Evolutionary conservation across 2,113 vertebrate genomes (phyloP), one percentile per base, ranked within the genome.

Genomic region (Patagioenas fasciata): DNA sequence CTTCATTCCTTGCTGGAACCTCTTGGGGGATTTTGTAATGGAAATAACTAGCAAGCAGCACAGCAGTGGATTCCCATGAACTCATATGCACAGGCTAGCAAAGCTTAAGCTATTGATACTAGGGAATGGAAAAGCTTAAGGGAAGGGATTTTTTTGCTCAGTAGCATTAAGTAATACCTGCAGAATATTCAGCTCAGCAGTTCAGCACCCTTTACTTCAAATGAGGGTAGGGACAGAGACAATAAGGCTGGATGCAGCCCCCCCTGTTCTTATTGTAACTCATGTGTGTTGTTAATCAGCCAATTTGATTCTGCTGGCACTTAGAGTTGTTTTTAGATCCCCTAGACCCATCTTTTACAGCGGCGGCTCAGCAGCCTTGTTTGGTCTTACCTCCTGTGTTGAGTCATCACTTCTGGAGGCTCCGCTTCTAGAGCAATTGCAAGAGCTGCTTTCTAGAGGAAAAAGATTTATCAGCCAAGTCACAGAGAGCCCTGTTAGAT

Each of bases 1-100:
- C 58, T 86, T 92, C 91, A 47, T 67, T 94, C 69, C 88, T 74
- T 71, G 38, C 72, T 92, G 92, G 69, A 92, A 77, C 25, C 69
- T 96, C 77, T 81, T 78, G 83, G 89, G 72, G 69, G 72, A 95
- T 95, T 95, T 93, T 92, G 60, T 74, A 47, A 88, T 91, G 72
- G 86, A 88, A 93, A 89, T 62, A 93, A 42, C 80, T 62, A 19
- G 91, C 74, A 74, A 86, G 88, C 54, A 96, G 80, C 81, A 26
- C 32, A 89, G 83, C 80, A 83, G 67, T 78, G 69, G 64, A 48
- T 92, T 86, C 80, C 72, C 85, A 28, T 64, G 64, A 66, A 28
- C 36, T 66, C 72, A n/a, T 42, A 13, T 31, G 64, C 56, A 44
- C 6, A 58, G 40, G 67, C 23, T 78, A 83, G 85, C 23, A 92